Base-by-base conservation (phyloP, 2,113 vertebrate genomes). In the Bagarius yarrelli region DNA sequence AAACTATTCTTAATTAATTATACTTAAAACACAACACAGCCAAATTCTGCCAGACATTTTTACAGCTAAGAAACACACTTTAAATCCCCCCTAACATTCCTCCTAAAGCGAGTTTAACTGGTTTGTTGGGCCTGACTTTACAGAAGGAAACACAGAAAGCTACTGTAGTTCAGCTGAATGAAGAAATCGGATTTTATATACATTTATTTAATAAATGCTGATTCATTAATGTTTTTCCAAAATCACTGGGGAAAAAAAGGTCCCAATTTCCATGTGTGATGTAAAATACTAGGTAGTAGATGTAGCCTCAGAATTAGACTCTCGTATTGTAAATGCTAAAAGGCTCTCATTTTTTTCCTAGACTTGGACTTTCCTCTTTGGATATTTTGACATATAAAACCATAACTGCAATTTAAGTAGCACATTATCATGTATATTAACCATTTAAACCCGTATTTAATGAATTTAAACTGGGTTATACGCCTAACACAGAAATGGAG, bases 41-140 rank as follows among this genome's bases (percentile, higher is more conserved):
- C 25, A 40, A 52, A 27, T 15, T 53, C 30, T 57, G 5, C 11
- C 12, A 13, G 63, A 16, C 52, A n/a, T 63, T 23, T 57, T 18
- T 18, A 53, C 27, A 30, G 4, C 6, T 75, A 50, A 19, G 19
- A 40, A 25, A 23, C n/a, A 23, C 13, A 53, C 19, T 71, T 74
- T 34, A 18, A 32, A 81, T 47, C 78, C 36, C 79, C 50, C 53
- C 40, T n/a, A 40, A 73, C 60, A 75, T 75, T 67, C 56, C 60
- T 76, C n/a, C 9, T 19, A 47, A 32, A 67, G 50, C 52, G 0
- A 44, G 80, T 67, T 11, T 5, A 81, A 75, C 80, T 21, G 71
- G 60, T 67, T 81, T 67, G 13, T n/a, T 21, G 21, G 56, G 27
- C 57, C 27, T 61, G 19, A 19, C 19, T 56, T 34, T 19, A 12